Evolutionary conservation across 2,888 invertebrate genomes (phyloP).

Genomic region (Cataglyphis cursor): DNA sequence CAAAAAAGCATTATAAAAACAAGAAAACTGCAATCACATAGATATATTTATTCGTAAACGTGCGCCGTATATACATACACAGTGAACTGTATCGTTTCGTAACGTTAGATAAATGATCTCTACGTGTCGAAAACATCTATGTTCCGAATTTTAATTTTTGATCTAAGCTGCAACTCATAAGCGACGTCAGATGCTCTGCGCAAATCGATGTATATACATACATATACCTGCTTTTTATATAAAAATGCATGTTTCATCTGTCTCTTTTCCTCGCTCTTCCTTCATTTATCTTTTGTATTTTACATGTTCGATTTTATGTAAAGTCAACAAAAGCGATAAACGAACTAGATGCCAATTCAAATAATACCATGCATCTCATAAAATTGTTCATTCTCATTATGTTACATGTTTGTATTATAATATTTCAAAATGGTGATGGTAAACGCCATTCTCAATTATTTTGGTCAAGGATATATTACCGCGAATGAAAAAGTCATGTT

Average conservation of each 20-base stretch:
- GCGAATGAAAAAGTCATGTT: background rate
- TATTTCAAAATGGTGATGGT: background rate
- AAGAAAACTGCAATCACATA: constrained; percentile 45
- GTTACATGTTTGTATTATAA: constrained; percentile 12
- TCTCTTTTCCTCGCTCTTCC: constrained; percentile 25
- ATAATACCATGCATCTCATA: background rate
- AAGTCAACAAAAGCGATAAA: background rate
- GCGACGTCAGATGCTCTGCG: constrained; percentile 53
- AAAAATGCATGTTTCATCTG: constrained; percentile 24
- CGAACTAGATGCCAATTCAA: constrained; percentile 5
- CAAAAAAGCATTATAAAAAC: constrained; percentile 38
- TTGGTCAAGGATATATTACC: background rate
- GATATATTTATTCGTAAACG: constrained; percentile 44
- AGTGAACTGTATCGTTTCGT: constrained; percentile 63
- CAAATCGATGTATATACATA: constrained; percentile 62
- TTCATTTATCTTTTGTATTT: constrained; percentile 20
- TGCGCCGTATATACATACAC: constrained; percentile 54
- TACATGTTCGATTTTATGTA: constrained; percentile 6
- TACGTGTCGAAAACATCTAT: constrained; percentile 62
- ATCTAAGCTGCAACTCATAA: constrained; percentile 54
- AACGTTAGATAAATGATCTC: constrained; percentile 62
- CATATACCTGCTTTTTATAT: constrained; percentile 56
- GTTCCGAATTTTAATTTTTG: constrained; percentile 65
- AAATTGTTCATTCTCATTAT: constrained; percentile 18
- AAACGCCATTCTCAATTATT: background rate